Percentiles rank a stretch among this genome's conserved stretches.
phyloP scores from a whole-genome alignment of 2,113 vertebrate species.

The Synchiropus splendidus region DNA sequence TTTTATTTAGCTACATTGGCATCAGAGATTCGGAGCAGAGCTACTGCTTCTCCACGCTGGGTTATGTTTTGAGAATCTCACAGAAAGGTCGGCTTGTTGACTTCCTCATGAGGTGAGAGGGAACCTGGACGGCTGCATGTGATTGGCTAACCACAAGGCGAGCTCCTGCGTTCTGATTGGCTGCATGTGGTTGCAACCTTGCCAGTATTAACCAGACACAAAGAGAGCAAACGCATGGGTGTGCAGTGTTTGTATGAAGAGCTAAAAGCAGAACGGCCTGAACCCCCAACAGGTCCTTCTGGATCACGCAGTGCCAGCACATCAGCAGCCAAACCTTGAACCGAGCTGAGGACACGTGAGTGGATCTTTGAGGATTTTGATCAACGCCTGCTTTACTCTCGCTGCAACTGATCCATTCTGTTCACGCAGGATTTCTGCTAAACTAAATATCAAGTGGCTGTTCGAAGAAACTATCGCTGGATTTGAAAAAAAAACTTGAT shows the following conservation, averaged over 20 bases:
- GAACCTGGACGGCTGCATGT: constrained; percentile 36
- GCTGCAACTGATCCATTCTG: too few species aligned
- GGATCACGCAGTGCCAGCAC: constrained; percentile 72
- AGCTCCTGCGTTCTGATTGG: constrained; percentile 20
- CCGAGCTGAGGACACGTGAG: constrained; percentile 72
- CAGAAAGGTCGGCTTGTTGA: too few species aligned
- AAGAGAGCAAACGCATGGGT: constrained; percentile 39
- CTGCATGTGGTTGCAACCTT: constrained; percentile 25
- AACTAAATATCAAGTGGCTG: too few species aligned
- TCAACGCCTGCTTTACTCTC: too few species aligned
- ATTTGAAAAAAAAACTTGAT: not conserved
- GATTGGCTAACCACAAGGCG: constrained; percentile 23
- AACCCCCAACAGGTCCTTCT: constrained; percentile 68
- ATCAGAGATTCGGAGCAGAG: too few species aligned
- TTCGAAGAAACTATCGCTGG: not conserved
- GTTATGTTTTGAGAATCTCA: too few species aligned
- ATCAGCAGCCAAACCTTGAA: constrained; percentile 74
- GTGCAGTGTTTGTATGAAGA: constrained; percentile 27
- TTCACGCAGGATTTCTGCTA: too few species aligned
- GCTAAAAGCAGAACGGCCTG: constrained; percentile 27
- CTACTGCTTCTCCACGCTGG: too few species aligned
- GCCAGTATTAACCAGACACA: constrained; percentile 7
- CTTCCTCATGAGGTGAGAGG: too few species aligned
- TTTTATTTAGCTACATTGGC: too few species aligned
- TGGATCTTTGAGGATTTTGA: constrained; percentile 26